Percentiles rank a stretch among this genome's conserved stretches.
phyloP scores from a whole-genome alignment of 2,888 invertebrate species.

The Pasiphila rectangulata region DNA sequence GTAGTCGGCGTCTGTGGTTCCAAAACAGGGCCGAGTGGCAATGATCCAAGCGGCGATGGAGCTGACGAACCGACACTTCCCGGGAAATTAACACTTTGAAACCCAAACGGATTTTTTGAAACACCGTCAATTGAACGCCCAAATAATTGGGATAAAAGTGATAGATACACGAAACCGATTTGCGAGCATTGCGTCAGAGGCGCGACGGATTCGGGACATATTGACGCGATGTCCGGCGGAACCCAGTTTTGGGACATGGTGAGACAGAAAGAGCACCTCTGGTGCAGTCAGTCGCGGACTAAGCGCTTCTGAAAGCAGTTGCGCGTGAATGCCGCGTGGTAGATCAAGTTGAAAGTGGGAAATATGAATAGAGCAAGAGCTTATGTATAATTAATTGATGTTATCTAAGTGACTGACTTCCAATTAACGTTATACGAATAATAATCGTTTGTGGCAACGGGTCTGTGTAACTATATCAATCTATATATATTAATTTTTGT shows the following conservation, averaged over 20 bases:
- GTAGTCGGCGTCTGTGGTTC: slow-evolving; percentile 12
- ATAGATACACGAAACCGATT: slow-evolving; percentile 80
- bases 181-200: slow-evolving; percentile 81
- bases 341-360: no score
- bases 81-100: slow-evolving; percentile 15
- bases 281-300: no score
- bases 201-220: slow-evolving; percentile 77
- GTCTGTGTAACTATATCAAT: no score
- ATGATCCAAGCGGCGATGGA: not conserved
- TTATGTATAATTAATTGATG: no score
- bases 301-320: no score
- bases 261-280: slow-evolving; percentile 21
- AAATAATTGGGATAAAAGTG: slow-evolving; percentile 79
- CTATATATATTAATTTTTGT: no score
- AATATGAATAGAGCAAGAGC: no score
- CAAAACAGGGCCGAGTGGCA: slow-evolving; percentile 9
- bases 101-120: slow-evolving; percentile 34
- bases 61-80: not conserved
- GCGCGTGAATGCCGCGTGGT: no score
- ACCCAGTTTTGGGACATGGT: slow-evolving; percentile 68
- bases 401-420: no score
- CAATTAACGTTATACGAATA: no score
- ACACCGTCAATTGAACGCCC: slow-evolving; percentile 72
- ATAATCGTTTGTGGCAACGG: no score
- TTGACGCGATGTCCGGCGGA: slow-evolving; percentile 78